These are phyloP conservation scores for Aphidoletes aphidimyza DNA, from an alignment of 2,888 invertebrate genomes.

Conservation along the genomic window DNA sequence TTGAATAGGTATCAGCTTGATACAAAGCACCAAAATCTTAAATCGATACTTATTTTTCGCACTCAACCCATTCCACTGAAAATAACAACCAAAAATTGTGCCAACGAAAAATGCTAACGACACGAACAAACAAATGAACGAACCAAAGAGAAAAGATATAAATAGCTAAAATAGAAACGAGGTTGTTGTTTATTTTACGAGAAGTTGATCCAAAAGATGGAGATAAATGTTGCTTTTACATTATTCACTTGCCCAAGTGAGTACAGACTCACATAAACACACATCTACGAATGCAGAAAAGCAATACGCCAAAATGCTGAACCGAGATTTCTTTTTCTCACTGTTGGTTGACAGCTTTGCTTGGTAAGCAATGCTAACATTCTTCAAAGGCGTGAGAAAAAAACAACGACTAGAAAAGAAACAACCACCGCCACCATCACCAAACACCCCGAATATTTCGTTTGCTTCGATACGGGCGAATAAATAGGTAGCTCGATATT, in stretches of 20 bases:
- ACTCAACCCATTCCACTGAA: not conserved
- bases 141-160: not conserved
- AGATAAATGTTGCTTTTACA: slow-evolving; percentile 34
- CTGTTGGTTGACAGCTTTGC: not conserved
- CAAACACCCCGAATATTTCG: too few relatives aligned
- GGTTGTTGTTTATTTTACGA: slow-evolving; percentile 54
- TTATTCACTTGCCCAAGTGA: slow-evolving; percentile 1
- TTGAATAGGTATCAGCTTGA: slow-evolving; percentile 22
- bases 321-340: not conserved
- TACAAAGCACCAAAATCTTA: not conserved
- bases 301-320: not conserved
- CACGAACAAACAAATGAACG: not conserved
- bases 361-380: slow-evolving; percentile 4
- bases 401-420: too few relatives aligned
- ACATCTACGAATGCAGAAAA: not conserved
- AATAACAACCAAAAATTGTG: not conserved
- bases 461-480: too few relatives aligned
- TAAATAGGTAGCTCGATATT: too few relatives aligned
- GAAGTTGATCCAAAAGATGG: slow-evolving; percentile 52
- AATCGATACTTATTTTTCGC: not conserved
- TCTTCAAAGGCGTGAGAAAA: not conserved
- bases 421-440: too few relatives aligned
- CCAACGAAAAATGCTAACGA: not conserved
- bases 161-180: slow-evolving; percentile 4
- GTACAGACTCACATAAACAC: not conserved